These are phyloP conservation scores for Pelobates fuscus DNA, from an alignment of 2,113 vertebrate species.

Conservation along the genomic window DNA sequence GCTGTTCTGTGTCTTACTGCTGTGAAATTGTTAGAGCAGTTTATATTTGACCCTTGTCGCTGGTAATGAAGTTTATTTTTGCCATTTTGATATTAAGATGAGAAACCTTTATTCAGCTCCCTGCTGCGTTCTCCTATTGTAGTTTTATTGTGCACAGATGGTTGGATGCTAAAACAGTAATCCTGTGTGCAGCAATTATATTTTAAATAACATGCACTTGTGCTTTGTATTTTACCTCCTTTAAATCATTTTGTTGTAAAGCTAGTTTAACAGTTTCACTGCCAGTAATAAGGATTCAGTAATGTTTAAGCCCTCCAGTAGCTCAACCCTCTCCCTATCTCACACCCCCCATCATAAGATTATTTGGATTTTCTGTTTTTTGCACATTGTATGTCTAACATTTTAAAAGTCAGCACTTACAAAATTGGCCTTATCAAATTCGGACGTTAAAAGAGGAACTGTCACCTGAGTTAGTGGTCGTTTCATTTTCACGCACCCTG, in stretches of 20 bases:
- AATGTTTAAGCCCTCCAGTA: no score
- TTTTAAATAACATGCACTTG: slow-evolving; percentile 2
- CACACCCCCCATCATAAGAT: no score
- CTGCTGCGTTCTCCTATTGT: not conserved
- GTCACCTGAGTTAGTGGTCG: no score
- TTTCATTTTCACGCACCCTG: no score
- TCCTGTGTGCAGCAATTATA: slow-evolving; percentile 17
- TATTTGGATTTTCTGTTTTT: no score
- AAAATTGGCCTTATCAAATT: no score
- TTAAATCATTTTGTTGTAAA: not conserved
- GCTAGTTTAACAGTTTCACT: no score
- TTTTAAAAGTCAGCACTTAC: no score
- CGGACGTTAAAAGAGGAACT: no score
- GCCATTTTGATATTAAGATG: not conserved
- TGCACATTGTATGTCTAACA: no score
- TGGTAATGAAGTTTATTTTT: slow-evolving; percentile 1
- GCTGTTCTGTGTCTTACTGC: not conserved
- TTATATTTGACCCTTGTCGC: slow-evolving; percentile 9
- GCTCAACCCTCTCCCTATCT: no score
- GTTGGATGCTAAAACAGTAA: slow-evolving; percentile 12
- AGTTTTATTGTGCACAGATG: slow-evolving; percentile 28
- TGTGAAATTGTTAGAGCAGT: not conserved
- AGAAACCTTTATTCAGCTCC: not conserved
- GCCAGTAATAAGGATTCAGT: no score
- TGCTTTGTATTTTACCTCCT: not conserved